Evolutionary conservation across 1,140 invertebrate species (phyloP).

Genomic region (Periplaneta americana): DNA sequence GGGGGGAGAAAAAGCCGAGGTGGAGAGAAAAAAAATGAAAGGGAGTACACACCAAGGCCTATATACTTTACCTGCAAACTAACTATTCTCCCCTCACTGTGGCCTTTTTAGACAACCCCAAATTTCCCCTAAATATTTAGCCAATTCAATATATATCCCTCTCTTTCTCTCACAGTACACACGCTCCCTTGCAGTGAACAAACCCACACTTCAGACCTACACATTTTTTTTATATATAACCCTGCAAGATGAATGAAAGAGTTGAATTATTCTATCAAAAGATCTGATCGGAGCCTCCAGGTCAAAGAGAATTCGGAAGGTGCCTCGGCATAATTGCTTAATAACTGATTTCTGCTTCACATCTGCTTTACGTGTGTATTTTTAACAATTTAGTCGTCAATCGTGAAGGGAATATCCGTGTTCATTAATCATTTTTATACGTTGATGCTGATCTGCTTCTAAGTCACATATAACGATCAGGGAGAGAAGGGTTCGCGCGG

Average conservation of each 20-base stretch:
- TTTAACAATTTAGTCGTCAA: background rate
- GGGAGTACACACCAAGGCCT: background rate
- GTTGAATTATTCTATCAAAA: background rate
- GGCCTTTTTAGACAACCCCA: background rate
- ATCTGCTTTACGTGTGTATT: background rate
- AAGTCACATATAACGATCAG: too few relatives aligned
- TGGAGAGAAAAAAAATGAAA: background rate
- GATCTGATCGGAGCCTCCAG: background rate
- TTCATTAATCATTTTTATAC: background rate
- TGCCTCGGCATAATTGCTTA: background rate
- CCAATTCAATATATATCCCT: background rate
- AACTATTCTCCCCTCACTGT: background rate
- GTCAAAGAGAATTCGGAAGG: background rate
- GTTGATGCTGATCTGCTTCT: too few relatives aligned
- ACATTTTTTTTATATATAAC: background rate
- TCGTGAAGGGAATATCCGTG: background rate
- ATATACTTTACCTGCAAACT: background rate
- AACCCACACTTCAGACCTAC: background rate
- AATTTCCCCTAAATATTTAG: slow-evolving; percentile 12
- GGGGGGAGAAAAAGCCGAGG: background rate
- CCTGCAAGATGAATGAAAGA: background rate
- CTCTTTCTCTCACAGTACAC: background rate
- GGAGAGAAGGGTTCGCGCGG: too few relatives aligned
- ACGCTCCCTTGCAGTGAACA: background rate
- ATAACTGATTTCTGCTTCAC: background rate